These are phyloP conservation scores for Poeciliopsis presidionis DNA, from an alignment of 2,797 vertebrate species.

Conservation along the genomic window DNA sequence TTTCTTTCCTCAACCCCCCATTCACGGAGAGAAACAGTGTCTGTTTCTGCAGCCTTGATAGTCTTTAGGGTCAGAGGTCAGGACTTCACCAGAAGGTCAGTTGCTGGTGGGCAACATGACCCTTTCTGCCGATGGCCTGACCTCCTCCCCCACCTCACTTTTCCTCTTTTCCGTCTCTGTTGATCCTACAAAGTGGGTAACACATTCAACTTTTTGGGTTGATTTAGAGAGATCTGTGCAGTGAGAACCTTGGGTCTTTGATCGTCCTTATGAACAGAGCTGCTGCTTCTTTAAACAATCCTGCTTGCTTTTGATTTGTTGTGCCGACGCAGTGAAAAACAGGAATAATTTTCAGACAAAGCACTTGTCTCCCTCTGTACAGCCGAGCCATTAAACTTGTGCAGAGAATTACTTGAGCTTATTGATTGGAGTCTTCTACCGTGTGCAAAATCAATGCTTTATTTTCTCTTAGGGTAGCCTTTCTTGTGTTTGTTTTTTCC, in stretches of 20 bases:
- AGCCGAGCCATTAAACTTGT: conserved; percentile 76
- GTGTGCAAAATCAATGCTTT: conserved; percentile 81
- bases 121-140: conserved; percentile 37
- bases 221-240: conserved; percentile 34
- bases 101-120: conserved; percentile 48
- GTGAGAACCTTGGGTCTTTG: conserved; percentile 1
- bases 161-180: conserved; percentile 13
- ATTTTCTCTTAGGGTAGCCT: conserved; percentile 77
- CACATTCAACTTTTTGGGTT: conserved; percentile 55
- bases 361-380: conserved; percentile 70
- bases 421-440: conserved; percentile 76
- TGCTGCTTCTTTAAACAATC: conserved; percentile 35
- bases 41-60: conserved; percentile 40
- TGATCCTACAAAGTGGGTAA: conserved; percentile 54
- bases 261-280: not conserved
- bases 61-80: conserved; percentile 55
- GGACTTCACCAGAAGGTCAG: conserved; percentile 53
- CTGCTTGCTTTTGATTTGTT: conserved; percentile 40
- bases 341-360: conserved; percentile 77
- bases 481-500: conserved; percentile 66
- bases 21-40: conserved; percentile 38
- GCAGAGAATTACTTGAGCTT: conserved; percentile 76
- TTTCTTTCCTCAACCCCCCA: conserved; percentile 19
- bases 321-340: conserved; percentile 51
- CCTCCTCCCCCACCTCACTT: conserved; percentile 21